A percentile compares a stretch with the other conserved stretches of the same genome.
Conservation (phyloP, 23 tunicate species). For the Trididemnum clinides region DNA sequence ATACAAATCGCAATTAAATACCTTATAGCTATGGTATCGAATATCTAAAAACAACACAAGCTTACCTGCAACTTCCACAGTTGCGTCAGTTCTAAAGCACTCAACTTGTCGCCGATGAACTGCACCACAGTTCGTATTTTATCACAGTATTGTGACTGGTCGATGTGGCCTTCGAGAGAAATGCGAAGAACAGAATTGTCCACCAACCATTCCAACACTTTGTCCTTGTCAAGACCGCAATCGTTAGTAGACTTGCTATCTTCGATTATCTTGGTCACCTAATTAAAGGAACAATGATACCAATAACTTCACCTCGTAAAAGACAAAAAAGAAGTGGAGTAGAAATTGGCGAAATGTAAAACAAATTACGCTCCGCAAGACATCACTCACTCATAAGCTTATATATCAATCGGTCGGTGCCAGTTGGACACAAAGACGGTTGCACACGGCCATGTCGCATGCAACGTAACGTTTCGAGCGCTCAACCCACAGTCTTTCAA, state of each 20-base stretch:
- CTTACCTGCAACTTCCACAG: slow-evolving; percentile 83
- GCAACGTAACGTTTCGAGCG: too few relatives aligned
- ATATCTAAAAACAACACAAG: not conserved
- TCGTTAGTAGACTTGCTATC: slow-evolving; percentile 40
- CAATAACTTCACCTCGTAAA: too few relatives aligned
- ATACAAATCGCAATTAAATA: not conserved
- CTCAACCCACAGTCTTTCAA: too few relatives aligned
- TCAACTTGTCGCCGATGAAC: slow-evolving; percentile 77
- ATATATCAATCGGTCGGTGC: too few relatives aligned
- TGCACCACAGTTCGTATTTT: slow-evolving; percentile 75
- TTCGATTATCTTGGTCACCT: slow-evolving; percentile 73
- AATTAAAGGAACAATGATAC: not conserved
- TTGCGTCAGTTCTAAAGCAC: slow-evolving; percentile 59
- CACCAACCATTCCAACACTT: slow-evolving; percentile 69
- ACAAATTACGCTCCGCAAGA: too few relatives aligned
- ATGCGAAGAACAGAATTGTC: slow-evolving; percentile 63
- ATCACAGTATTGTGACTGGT: slow-evolving; percentile 93
- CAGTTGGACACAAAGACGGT: too few relatives aligned
- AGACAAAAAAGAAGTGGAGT: too few relatives aligned
- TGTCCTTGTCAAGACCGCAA: slow-evolving; percentile 46
- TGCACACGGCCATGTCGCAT: too few relatives aligned
- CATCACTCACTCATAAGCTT: too few relatives aligned
- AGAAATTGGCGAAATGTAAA: too few relatives aligned
- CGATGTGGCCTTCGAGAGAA: slow-evolving; percentile 85
- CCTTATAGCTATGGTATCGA: not conserved